Evolutionary conservation across 1,140 invertebrate genomes (phyloP).

Genomic region (Brachionus asplanchnoidis): DNA sequence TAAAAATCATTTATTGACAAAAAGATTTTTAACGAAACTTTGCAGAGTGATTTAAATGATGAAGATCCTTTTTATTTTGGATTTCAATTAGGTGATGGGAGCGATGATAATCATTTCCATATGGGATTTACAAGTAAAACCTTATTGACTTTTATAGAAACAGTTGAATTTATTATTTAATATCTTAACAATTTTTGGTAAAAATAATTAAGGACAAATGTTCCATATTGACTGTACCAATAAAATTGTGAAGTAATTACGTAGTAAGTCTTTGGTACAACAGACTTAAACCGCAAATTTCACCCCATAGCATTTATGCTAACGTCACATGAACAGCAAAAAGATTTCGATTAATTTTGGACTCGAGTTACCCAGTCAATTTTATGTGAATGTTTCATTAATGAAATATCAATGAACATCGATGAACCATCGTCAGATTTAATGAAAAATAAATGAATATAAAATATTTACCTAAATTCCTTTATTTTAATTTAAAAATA

Average conservation of each 20-base stretch:
- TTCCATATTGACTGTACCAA: not conserved
- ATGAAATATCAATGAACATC: too few species aligned
- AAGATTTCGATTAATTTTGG: not conserved
- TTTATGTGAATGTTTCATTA: too few species aligned
- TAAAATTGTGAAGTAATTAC: not conserved
- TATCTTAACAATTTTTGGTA: too few species aligned
- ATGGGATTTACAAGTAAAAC: not conserved
- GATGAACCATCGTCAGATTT: too few species aligned
- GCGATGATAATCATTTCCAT: not conserved
- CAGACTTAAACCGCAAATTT: not conserved
- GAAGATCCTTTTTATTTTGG: not conserved
- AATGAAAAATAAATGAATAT: too few species aligned
- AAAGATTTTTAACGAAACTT: not conserved
- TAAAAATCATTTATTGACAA: not conserved
- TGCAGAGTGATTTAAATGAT: not conserved
- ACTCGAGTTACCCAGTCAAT: too few species aligned
- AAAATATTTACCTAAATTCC: too few species aligned
- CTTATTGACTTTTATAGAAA: not conserved
- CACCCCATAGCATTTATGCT: not conserved
- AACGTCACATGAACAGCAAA: not conserved
- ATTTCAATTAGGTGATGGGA: not conserved
- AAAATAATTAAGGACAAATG: too few species aligned
- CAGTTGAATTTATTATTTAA: too few species aligned
- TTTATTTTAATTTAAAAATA: too few species aligned
- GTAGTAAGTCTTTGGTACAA: not conserved